Evolutionary conservation across 2,888 invertebrate species (phyloP).

Genomic region (Pyrrhosoma nymphula): DNA sequence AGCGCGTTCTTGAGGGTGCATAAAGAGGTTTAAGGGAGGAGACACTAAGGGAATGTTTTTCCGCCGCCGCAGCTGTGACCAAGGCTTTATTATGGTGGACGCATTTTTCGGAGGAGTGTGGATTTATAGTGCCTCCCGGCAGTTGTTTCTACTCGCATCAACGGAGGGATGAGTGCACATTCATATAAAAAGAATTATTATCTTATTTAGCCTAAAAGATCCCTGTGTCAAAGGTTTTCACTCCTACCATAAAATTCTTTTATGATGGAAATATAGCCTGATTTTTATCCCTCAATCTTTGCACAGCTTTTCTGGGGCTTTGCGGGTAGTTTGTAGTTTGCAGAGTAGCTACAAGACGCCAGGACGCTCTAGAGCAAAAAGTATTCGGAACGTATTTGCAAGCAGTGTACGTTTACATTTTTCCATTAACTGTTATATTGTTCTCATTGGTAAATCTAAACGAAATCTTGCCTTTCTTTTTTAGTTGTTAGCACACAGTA

Average conservation of each 20-base stretch:
- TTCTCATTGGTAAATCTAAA: no score
- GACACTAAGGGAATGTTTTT: background rate
- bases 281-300: background rate
- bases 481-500: no score
- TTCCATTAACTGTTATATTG: no score
- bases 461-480: no score
- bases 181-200: background rate
- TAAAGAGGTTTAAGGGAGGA: background rate
- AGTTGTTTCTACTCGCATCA: background rate
- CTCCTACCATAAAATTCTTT: background rate
- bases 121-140: background rate
- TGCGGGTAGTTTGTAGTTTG: background rate
- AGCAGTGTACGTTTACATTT: no score
- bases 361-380: no score
- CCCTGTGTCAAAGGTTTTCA: background rate
- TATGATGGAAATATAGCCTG: background rate
- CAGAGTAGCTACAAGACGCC: no score
- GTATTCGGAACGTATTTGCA: no score
- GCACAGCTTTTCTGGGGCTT: background rate
- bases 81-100: background rate
- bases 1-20: conserved; percentile 5
- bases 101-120: background rate
- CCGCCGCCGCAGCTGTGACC: background rate
- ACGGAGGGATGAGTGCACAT: background rate
- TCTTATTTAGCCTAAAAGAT: background rate